phyloP scores from a whole-genome alignment of 2,113 vertebrate genomes.

The Boulengeromyrus knoepffleri region DNA sequence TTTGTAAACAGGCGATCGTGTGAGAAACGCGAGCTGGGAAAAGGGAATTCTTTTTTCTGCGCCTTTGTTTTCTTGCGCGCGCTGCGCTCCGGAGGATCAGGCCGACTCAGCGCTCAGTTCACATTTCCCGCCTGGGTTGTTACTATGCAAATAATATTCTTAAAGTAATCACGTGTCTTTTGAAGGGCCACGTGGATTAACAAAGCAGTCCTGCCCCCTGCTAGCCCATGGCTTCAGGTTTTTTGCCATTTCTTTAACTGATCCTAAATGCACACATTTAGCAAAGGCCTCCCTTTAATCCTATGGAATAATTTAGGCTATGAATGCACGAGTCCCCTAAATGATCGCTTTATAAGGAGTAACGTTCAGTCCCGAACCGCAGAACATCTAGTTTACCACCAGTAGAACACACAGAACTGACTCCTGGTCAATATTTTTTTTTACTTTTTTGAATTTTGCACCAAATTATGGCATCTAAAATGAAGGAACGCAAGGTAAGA shows the following conservation, averaged over 20 bases:
- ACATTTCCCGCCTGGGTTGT: slow-evolving; percentile 63
- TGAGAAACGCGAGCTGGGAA: slow-evolving; percentile 70
- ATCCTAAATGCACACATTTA: slow-evolving; percentile 85
- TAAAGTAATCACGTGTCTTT: slow-evolving; percentile 79
- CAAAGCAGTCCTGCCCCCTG: slow-evolving; percentile 82
- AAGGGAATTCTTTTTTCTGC: slow-evolving; percentile 52
- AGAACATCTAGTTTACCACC: slow-evolving; percentile 52
- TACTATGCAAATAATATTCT: slow-evolving; percentile 75
- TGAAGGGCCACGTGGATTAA: slow-evolving; percentile 93
- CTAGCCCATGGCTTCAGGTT: slow-evolving; percentile 64
- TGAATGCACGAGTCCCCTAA: slow-evolving; percentile 67
- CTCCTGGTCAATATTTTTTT: slow-evolving; percentile 14
- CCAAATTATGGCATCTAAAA: slow-evolving; percentile 75
- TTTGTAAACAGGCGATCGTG: slow-evolving; percentile 79
- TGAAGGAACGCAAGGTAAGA: slow-evolving; percentile 87
- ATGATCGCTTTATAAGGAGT: slow-evolving; percentile 80
- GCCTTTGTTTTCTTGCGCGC: slow-evolving; percentile 72
- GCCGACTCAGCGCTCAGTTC: slow-evolving; percentile 51
- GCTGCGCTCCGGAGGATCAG: slow-evolving; percentile 61
- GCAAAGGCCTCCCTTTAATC: slow-evolving; percentile 77
- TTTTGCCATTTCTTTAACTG: slow-evolving; percentile 72
- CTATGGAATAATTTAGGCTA: slow-evolving; percentile 76
- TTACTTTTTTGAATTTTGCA: slow-evolving; percentile 21
- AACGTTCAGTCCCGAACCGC: slow-evolving; percentile 40
- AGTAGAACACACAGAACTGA: slow-evolving; percentile 27